Base-by-base conservation (phyloP, 1,140 invertebrate species). In the Dendroctonus valens region DNA sequence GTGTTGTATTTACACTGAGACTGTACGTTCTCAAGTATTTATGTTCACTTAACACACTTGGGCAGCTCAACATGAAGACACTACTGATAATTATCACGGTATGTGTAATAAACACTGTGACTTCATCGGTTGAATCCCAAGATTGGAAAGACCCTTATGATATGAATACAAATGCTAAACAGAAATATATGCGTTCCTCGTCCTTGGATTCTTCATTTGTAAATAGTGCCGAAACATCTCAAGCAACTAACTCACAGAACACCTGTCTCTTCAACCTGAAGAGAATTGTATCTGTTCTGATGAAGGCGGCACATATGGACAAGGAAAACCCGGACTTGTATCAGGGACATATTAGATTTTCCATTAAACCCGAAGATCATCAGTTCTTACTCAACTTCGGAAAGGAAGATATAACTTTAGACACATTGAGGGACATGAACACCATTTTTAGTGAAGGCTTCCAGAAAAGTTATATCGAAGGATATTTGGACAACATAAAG, bases 111-210 rank as follows among this genome's bases (percentile, higher is more conserved):
- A 26, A 26, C 1, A 26, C 26, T 26, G 26, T 26, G 26, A 26
- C 26, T 26, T 26, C 26, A 2, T 26, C 26, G 26, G 26, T 26
- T 26, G 26, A 1, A 26, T 26, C 26, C 26, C 26, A 26, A 26
- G 26, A 26, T 26, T 70, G 65, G 61, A 46, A 64, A 9, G 69
- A 70, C 63, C 69, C 69, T 14, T 62, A 70, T 51, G 65, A 68
- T 7, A 70, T 70, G 69, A 65, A 65, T 40, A 66, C 52, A 12
- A 63, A 66, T 61, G 66, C 41, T 6, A 68, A 70, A 65, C 42
- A 26, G 11, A 59, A 60, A 41, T 70, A 58, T 46, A 40, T 15
- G 12, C 5, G 58, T 63, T 39, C 53, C 38, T 5, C 14, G 5
- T 2, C 44, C 41, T n/a, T 9, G 15, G 9, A 9, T 38, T 11